Evolutionary conservation across 2,888 invertebrate species (phyloP).

Genomic region (Melanostoma mellinum): DNA sequence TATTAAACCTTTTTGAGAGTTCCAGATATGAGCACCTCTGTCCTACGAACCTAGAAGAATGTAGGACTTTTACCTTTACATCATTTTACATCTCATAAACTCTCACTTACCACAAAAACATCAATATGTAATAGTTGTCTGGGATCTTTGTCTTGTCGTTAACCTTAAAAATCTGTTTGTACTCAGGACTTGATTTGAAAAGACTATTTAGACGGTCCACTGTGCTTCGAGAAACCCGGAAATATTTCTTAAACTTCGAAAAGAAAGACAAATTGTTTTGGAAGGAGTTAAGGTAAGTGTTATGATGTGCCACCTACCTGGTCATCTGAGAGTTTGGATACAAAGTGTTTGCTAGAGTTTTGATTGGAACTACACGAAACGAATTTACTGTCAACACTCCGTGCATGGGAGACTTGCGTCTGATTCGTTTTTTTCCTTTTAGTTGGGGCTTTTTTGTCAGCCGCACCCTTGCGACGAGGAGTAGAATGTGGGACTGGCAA

Average conservation of each 20-base stretch:
- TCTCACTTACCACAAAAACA: slow-evolving; percentile 49
- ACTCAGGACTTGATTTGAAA: slow-evolving; percentile 26
- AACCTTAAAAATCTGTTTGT: slow-evolving; percentile 31
- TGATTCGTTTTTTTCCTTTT: too few species aligned
- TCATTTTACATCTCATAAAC: neutral
- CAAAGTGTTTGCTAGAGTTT: neutral
- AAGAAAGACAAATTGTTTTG: neutral
- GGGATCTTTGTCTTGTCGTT: slow-evolving; percentile 11
- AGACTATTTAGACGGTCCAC: neutral
- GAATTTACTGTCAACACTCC: too few species aligned
- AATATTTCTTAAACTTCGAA: slow-evolving; percentile 34
- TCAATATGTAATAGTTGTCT: slow-evolving; percentile 43
- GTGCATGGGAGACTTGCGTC: too few species aligned
- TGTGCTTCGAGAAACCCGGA: slow-evolving; percentile 33
- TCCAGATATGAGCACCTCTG: slow-evolving; percentile 24
- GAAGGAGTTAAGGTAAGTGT: neutral
- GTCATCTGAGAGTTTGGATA: neutral
- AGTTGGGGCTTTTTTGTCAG: too few species aligned
- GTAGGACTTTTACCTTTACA: neutral
- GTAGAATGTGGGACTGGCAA: neutral
- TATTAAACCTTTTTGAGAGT: slow-evolving; percentile 14
- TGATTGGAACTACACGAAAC: neutral
- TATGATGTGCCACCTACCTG: neutral
- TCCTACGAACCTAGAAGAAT: slow-evolving; percentile 31
- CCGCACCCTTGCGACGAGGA: neutral